phyloP scores from a whole-genome alignment of 2,797 vertebrate genomes.

The Alauda arvensis region DNA sequence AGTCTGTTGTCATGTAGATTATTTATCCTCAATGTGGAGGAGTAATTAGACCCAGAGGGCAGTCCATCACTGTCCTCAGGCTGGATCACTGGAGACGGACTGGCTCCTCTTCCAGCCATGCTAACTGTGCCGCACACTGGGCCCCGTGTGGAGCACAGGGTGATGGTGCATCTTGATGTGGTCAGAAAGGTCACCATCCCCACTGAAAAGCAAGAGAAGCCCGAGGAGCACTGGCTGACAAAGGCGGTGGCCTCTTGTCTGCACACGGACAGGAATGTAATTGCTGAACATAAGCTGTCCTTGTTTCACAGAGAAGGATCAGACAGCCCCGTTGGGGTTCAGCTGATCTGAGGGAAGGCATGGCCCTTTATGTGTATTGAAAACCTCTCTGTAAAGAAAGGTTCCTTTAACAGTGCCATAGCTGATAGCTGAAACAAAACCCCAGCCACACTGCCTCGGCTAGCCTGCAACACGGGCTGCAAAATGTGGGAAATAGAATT shows the following conservation, averaged over 20 bases:
- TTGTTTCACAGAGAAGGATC: constrained; percentile 51
- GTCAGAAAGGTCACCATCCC: constrained; percentile 47
- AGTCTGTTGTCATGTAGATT: constrained; percentile 55
- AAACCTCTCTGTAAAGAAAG: constrained; percentile 31
- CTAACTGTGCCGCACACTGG: neutral
- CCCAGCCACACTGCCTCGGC: neutral
- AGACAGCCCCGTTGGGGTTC: constrained; percentile 31
- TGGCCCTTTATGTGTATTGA: neutral
- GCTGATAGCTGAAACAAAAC: constrained; percentile 47
- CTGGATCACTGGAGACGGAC: neutral
- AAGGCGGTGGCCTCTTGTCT: constrained; percentile 53
- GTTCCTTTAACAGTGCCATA: constrained; percentile 39
- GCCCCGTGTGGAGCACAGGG: constrained; percentile 37
- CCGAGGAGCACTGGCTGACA: constrained; percentile 15
- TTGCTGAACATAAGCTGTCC: constrained; percentile 60
- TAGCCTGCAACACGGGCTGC: constrained; percentile 25
- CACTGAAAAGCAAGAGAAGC: constrained; percentile 43
- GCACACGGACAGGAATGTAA: constrained; percentile 32
- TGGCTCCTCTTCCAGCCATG: constrained; percentile 16
- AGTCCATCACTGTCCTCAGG: constrained; percentile 54
- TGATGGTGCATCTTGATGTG: constrained; percentile 46
- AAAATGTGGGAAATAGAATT: constrained; percentile 42
- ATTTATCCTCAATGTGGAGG: constrained; percentile 45
- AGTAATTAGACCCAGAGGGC: constrained; percentile 53
- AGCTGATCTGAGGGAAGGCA: constrained; percentile 33